Evolutionary conservation across 2,797 vertebrate genomes (phyloP).

Genomic region (Florisuga fusca): DNA sequence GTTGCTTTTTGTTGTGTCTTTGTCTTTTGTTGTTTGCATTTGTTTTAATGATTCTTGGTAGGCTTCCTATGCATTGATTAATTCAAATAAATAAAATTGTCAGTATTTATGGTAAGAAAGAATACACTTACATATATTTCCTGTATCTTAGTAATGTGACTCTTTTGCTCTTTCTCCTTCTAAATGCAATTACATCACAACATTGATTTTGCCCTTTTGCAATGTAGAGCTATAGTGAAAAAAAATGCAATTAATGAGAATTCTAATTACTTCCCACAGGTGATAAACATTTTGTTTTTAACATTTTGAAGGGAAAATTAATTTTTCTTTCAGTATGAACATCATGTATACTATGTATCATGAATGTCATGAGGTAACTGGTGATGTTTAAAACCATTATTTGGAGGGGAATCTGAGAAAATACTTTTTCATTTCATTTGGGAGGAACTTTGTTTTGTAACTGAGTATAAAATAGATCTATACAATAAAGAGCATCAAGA

Average conservation of each 20-base stretch:
- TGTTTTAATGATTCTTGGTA: slow-evolving; percentile 33
- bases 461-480: neutral
- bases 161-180: slow-evolving; percentile 29
- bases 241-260: neutral
- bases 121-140: neutral
- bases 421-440: neutral
- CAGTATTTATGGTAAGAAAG: slow-evolving; percentile 53
- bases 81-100: slow-evolving; percentile 34
- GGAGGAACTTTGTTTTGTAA: neutral
- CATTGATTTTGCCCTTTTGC: slow-evolving; percentile 33
- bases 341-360: neutral
- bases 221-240: neutral
- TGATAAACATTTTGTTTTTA: neutral
- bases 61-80: slow-evolving; percentile 43
- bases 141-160: slow-evolving; percentile 47
- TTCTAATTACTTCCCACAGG: neutral
- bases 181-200: slow-evolving; percentile 3
- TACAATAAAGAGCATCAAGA: neutral
- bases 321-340: neutral
- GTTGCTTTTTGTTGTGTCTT: neutral
- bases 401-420: neutral
- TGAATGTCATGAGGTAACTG: slow-evolving; percentile 5
- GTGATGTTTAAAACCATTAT: neutral
- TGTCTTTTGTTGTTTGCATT: neutral
- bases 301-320: neutral